phyloP scores from a whole-genome alignment of 37 sponge, comb jelly and placozoan species.

The Spongilla lacustris region DNA sequence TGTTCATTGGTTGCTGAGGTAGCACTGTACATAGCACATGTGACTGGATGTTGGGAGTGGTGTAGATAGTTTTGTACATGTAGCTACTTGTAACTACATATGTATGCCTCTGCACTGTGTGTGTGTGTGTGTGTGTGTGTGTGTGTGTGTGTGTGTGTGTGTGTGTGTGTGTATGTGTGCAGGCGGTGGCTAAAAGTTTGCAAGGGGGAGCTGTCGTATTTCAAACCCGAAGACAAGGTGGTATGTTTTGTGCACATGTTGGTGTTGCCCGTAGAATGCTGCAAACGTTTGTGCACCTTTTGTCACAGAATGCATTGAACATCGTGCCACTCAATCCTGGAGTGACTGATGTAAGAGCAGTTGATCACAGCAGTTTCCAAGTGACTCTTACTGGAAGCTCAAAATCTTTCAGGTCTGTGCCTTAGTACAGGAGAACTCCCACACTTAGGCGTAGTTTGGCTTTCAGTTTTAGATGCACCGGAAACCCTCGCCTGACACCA shows the following conservation, averaged over 20 bases:
- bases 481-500: constrained; percentile 16
- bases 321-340: constrained; percentile 61
- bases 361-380: constrained; percentile 25
- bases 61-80: too few relatives aligned
- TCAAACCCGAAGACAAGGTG: constrained; percentile 77
- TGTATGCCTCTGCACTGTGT: too few relatives aligned
- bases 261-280: neutral
- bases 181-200: constrained; percentile 75
- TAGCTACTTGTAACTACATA: too few relatives aligned
- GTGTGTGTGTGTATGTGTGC: constrained; percentile 7
- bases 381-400: constrained; percentile 29
- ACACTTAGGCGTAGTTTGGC: neutral
- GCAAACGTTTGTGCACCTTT: too few relatives aligned
- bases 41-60: too few relatives aligned
- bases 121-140: too few relatives aligned
- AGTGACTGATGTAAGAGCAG: constrained; percentile 42
- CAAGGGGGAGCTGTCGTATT: constrained; percentile 74
- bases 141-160: too few relatives aligned
- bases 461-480: constrained; percentile 43
- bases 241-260: constrained; percentile 10
- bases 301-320: constrained; percentile 75
- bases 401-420: constrained; percentile 52
- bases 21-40: too few relatives aligned
- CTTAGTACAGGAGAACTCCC: neutral
- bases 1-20: too few relatives aligned